phyloP scores from a whole-genome alignment of 2,888 invertebrate species.

The Caradrina kadenii region DNA sequence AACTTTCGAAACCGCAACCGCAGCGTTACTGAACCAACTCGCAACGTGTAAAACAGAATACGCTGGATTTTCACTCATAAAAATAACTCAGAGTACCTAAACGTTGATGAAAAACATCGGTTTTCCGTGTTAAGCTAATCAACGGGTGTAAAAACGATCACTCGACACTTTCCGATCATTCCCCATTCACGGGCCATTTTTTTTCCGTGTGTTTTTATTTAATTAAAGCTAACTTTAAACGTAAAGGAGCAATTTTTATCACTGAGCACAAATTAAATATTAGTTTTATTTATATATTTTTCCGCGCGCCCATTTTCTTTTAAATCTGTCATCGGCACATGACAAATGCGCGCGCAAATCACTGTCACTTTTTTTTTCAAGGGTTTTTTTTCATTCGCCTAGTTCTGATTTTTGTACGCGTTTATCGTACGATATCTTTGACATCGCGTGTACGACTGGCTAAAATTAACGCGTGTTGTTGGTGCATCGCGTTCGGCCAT shows the following conservation, averaged over 20 bases:
- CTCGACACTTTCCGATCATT: slow-evolving; percentile 40
- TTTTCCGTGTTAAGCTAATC: slow-evolving; percentile 67
- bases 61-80: slow-evolving; percentile 79
- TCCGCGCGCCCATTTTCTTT: slow-evolving; percentile 38
- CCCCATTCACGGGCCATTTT: slow-evolving; percentile 39
- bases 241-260: slow-evolving; percentile 20
- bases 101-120: slow-evolving; percentile 76
- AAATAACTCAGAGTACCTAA: slow-evolving; percentile 77
- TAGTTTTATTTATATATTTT: slow-evolving; percentile 26
- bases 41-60: slow-evolving; percentile 62
- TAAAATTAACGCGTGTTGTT: slow-evolving; percentile 81
- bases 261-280: slow-evolving; percentile 28
- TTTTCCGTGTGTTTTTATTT: slow-evolving; percentile 7
- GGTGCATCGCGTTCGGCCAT: slow-evolving; percentile 75
- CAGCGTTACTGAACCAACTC: slow-evolving; percentile 63
- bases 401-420: slow-evolving; percentile 58
- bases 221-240: slow-evolving; percentile 10
- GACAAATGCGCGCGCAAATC: slow-evolving; percentile 58
- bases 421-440: slow-evolving; percentile 78
- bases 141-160: slow-evolving; percentile 56
- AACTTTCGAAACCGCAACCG: slow-evolving; percentile 67
- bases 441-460: slow-evolving; percentile 88
- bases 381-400: slow-evolving; percentile 49
- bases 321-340: slow-evolving; percentile 53
- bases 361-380: slow-evolving; percentile 51